Evolutionary conservation across 2,888 invertebrate genomes (phyloP).

Genomic region (Gymnosoma rotundatum): DNA sequence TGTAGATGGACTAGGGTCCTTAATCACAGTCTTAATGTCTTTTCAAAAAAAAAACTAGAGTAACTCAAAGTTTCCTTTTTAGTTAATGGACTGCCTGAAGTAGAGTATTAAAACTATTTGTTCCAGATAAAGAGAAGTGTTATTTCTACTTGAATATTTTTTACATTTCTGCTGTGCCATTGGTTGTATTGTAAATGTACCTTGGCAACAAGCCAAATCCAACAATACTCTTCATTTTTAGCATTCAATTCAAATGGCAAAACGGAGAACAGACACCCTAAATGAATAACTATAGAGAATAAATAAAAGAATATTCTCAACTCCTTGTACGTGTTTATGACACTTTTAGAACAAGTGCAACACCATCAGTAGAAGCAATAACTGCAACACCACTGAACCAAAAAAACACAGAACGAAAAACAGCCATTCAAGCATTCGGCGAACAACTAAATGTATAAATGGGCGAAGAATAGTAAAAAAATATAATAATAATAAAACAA

Average conservation of each 20-base stretch:
- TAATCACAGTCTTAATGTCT: too few species aligned
- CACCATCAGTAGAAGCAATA: constrained; percentile 48
- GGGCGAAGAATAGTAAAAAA: constrained; percentile 7
- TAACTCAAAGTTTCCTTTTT: neutral
- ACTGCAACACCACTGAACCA: constrained; percentile 29
- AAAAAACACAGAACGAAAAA: constrained; percentile 21
- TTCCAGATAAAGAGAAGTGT: constrained; percentile 25
- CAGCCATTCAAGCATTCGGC: constrained; percentile 40
- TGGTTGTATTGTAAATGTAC: constrained; percentile 15
- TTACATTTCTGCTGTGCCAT: constrained; percentile 8
- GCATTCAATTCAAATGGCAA: constrained; percentile 27
- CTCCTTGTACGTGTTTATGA: constrained; percentile 68
- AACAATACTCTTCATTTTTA: constrained; percentile 42
- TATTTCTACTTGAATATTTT: neutral
- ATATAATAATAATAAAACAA: neutral
- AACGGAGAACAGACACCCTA: neutral
- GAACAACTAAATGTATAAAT: constrained; percentile 47
- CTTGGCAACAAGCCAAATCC: constrained; percentile 60
- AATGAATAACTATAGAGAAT: constrained; percentile 36
- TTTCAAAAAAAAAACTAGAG: neutral
- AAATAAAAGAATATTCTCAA: constrained; percentile 48
- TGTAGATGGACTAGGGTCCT: too few species aligned
- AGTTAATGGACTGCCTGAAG: neutral
- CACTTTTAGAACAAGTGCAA: constrained; percentile 70
- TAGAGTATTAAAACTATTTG: constrained; percentile 24